Evolutionary conservation across 2,888 invertebrate species (phyloP), one percentile per base, ranked within the genome.

Genomic region (Clepsis dumicolana): DNA sequence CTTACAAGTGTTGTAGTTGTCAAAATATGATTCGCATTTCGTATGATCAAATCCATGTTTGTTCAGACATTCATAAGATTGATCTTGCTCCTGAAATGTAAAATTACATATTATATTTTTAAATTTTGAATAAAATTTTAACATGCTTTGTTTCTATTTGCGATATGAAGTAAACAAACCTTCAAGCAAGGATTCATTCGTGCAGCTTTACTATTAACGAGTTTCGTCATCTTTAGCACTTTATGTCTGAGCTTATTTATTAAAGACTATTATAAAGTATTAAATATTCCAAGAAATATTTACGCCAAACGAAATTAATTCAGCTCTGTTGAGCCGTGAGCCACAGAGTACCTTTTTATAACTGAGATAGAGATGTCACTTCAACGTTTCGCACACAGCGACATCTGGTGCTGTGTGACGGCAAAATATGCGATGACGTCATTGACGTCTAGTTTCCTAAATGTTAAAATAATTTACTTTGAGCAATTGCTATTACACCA

Each of bases 1-100:
- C 84, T 95, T 96, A 85, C 98, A 98, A 3, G 93, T 94, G 71
- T 95, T 96, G 81, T 97, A 97, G 85, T 98, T 98, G 41, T 94
- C 94, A 80, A 97, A 97, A 82, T 95, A 95, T 0, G 86, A 67
- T 77, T 90, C 86, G 80, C 98, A 98, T 79, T 94, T 94, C 0
- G 94, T 94, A 62, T 94, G 94, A 73, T 96, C 94, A 77, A 94
- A 96, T 75, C 95, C 94, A 81, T 96, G 95, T 62, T 95, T 95
- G 77, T 95, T 94, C 21, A 97, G 90, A 79, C 98, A 98, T 82
- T 95, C 94, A 69, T 95, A 95, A 0, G 97, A 96, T 76, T 95
- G 84, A 62, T 95, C 93, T 80, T 96, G 96, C 84, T 98, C 98
- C 96, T 97, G 82, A 77, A 94, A 93, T 64, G 73, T 78, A 66